Evolutionary conservation across 1,140 invertebrate genomes (phyloP), one percentile per base, ranked within the genome.

Genomic region (Drosophila sp.): DNA sequence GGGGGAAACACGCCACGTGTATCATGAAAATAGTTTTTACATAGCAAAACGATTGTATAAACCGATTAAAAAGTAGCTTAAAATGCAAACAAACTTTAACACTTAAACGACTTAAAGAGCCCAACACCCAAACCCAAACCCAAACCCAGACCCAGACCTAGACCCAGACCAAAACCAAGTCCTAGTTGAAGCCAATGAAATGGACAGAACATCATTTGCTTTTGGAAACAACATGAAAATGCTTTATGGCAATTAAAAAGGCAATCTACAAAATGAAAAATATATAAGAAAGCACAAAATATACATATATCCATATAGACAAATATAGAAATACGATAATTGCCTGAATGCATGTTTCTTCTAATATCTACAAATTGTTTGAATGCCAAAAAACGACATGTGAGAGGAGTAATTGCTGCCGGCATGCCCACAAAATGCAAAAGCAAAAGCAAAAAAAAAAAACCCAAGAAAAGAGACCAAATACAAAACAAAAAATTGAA

Each of bases 211-310:
- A 50, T 50, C 44, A 50, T 50, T 50, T 50, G 82, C 69, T 25
- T 86, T 86, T 86, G 70, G 70, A 50, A 79, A 56, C 76, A 80
- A 86, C 83, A 87, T 87, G 83, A 70, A 86, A 86, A 86, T 86
- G 83, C 83, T 86, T 87, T 86, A 87, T 83, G 75, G 79, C 84
- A 79, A 87, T 87, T 87, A 83, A 86, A 87, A 82, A 66, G 72
- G 80, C 77, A 87, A 87, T 87, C 69, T 79, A 27, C 65, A 35
- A 55, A 57, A 67, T 17, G 32, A 27, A 25, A 71, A 47, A 55
- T 65, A 66, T 17, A 56, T 38, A 58, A 47, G 2, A 50, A 27
- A 38, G 35, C 35, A 32, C 32, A 72, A 65, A 62, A 29, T 40
- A 56, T 56, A 35, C 38, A 74, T 67, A 44, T 55, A 60, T 27